phyloP scores from a whole-genome alignment of 1,140 invertebrate species.

The Bombus pascuorum region DNA sequence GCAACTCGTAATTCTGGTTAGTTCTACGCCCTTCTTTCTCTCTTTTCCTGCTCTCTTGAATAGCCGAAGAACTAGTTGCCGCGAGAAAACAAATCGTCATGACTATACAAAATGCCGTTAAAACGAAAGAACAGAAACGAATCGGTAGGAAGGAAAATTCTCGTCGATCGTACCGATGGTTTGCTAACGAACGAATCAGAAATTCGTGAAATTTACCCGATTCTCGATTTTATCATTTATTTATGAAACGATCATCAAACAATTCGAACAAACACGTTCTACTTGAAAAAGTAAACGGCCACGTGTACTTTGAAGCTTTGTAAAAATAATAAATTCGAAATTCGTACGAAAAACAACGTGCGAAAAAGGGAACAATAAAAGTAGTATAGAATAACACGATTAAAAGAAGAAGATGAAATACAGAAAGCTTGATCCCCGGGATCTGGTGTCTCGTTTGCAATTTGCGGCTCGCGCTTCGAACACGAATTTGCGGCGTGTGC shows the following conservation, averaged over 20 bases:
- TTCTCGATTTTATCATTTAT: not conserved
- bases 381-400: not conserved
- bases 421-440: conserved; percentile 18
- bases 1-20: conserved; percentile 7
- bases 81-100: not conserved
- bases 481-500: conserved; percentile 36
- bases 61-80: conserved; percentile 22
- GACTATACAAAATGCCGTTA: not conserved
- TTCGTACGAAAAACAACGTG: not conserved
- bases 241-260: no score
- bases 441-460: conserved; percentile 56
- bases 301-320: not conserved
- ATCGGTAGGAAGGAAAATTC: not conserved
- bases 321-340: not conserved
- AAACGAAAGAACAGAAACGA: not conserved
- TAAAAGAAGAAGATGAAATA: not conserved
- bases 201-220: not conserved
- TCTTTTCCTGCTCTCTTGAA: not conserved
- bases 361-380: not conserved
- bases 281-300: not conserved
- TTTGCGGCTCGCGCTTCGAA: conserved; percentile 34
- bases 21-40: conserved; percentile 9
- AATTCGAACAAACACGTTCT: not conserved
- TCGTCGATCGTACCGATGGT: not conserved
- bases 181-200: not conserved